A percentile compares a stretch with the other conserved stretches of the same genome.
Conservation (phyloP, 2,888 invertebrate genomes). For the Andrena minutula region DNA sequence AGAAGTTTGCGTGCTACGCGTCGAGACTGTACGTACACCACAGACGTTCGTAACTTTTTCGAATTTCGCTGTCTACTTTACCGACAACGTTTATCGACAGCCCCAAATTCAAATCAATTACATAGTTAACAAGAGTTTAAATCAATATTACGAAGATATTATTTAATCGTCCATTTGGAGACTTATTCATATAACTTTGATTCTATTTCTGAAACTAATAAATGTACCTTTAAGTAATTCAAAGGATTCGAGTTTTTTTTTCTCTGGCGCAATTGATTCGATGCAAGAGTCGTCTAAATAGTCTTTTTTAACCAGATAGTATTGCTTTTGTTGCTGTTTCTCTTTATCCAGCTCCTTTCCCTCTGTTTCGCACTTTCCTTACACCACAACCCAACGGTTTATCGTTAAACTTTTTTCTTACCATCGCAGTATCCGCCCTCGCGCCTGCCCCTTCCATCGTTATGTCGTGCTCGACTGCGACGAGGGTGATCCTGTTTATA, state of each 20-base stretch:
- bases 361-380: background rate
- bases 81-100: background rate
- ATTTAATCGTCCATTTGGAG: background rate
- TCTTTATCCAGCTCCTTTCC: background rate
- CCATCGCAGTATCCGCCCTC: background rate
- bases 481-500: background rate
- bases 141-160: background rate
- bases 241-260: no score
- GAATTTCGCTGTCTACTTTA: background rate
- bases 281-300: no score
- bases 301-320: background rate
- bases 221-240: background rate
- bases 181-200: background rate
- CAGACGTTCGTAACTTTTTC: no score
- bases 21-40: no score
- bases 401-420: background rate
- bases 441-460: background rate
- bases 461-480: background rate
- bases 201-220: background rate
- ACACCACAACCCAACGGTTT: background rate
- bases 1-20: background rate
- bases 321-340: background rate
- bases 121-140: background rate
- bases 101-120: background rate
- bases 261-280: no score